These are phyloP conservation scores for Chymomyza amoena DNA, from an alignment of 2,888 invertebrate genomes.

Conservation along the genomic window DNA sequence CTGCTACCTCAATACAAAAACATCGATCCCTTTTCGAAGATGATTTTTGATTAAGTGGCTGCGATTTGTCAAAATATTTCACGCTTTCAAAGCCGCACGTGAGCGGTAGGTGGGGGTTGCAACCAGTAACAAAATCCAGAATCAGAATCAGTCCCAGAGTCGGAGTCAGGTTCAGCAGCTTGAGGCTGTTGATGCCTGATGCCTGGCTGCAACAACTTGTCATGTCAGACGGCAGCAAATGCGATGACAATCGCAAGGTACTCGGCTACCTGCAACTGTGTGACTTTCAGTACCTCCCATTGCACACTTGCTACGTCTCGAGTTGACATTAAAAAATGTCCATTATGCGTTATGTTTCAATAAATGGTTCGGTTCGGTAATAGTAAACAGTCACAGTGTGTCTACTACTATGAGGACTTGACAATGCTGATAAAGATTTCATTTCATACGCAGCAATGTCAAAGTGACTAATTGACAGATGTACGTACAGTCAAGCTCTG, in stretches of 20 bases:
- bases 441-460: constrained; percentile 47
- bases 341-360: constrained; percentile 66
- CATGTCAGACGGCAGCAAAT: constrained; percentile 30
- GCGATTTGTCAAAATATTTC: constrained; percentile 76
- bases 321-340: constrained; percentile 66
- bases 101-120: constrained; percentile 47
- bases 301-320: not conserved
- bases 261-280: constrained; percentile 70
- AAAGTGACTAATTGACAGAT: constrained; percentile 63
- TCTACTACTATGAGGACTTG: constrained; percentile 2
- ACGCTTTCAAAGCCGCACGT: constrained; percentile 60
- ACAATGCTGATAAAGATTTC: constrained; percentile 50
- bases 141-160: not conserved
- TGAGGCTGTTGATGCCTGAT: not conserved
- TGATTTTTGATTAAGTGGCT: constrained; percentile 75
- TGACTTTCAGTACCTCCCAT: constrained; percentile 46
- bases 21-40: constrained; percentile 71
- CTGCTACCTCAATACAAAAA: constrained; percentile 63
- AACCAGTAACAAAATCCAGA: not conserved
- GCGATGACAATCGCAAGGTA: constrained; percentile 51
- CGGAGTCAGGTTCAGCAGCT: not conserved
- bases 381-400: constrained; percentile 59
- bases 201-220: not conserved
- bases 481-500: constrained; percentile 17
- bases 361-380: constrained; percentile 64